These are phyloP conservation scores for Platysternon megacephalum DNA, from an alignment of 2,113 vertebrate species.

Conservation along the genomic window DNA sequence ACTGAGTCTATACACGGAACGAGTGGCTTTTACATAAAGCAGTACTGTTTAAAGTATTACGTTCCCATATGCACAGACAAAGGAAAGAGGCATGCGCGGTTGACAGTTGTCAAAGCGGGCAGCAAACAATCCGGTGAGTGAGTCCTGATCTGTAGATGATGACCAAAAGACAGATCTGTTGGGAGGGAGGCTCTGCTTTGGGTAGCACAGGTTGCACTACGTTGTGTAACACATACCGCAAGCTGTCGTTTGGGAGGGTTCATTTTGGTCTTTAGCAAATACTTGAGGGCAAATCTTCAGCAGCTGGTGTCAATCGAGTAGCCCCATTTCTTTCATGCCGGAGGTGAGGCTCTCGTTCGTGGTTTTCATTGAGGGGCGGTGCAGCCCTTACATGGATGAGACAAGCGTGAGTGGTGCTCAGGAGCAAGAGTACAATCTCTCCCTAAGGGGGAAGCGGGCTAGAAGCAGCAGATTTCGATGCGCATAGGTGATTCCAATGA, in stretches of 20 bases:
- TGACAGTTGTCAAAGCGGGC: background rate
- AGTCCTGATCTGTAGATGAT: background rate
- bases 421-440: fast-evolving
- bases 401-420: background rate
- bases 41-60: background rate
- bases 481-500: background rate
- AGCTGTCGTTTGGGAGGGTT: background rate
- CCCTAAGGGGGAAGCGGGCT: background rate
- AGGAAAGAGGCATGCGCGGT: fast-evolving
- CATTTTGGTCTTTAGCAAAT: background rate
- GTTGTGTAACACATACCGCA: fast-evolving
- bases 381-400: background rate
- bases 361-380: background rate
- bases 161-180: fast-evolving
- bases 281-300: background rate
- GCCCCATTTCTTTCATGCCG: background rate
- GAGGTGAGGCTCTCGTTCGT: fast-evolving
- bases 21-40: fast-evolving
- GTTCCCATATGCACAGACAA: background rate
- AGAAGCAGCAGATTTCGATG: background rate
- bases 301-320: background rate
- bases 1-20: fast-evolving
- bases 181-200: background rate
- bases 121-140: background rate
- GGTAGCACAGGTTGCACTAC: background rate